Evolutionary conservation across 1,140 invertebrate genomes (phyloP).

Genomic region (Drosophila lowei): DNA sequence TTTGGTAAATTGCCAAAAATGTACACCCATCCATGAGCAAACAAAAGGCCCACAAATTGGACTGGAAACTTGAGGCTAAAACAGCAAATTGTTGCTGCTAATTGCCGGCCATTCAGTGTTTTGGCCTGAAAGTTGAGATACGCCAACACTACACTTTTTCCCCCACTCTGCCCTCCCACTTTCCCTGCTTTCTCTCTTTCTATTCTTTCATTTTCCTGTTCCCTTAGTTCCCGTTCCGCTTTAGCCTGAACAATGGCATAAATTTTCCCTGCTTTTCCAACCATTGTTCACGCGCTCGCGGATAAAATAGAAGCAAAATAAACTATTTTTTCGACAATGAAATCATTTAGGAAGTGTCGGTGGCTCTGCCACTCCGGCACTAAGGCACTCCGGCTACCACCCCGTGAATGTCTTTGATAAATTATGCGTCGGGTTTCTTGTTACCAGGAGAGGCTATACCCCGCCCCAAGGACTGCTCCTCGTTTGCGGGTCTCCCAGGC

Average conservation of each 20-base stretch:
- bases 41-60: conserved; percentile 53
- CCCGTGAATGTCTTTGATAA: conserved; percentile 71
- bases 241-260: conserved; percentile 34
- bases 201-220: conserved; percentile 1
- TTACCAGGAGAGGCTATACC: not conserved
- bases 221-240: too few species aligned
- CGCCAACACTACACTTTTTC: conserved; percentile 6
- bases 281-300: conserved; percentile 37
- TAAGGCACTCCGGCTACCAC: conserved; percentile 56
- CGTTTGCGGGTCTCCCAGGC: conserved; percentile 23
- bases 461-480: not conserved
- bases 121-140: conserved; percentile 42
- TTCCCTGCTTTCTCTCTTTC: conserved; percentile 1
- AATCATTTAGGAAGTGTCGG: conserved; percentile 76
- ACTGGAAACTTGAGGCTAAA: conserved; percentile 66
- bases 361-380: conserved; percentile 33
- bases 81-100: conserved; percentile 78
- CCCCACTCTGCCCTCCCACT: not conserved
- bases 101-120: conserved; percentile 73
- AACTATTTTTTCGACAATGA: conserved; percentile 73
- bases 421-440: conserved; percentile 51
- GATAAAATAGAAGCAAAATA: conserved; percentile 20
- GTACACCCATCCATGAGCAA: not conserved
- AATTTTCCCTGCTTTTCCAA: conserved; percentile 29
- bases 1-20: conserved; percentile 21